These are phyloP conservation scores for Dione vanillae DNA, from an alignment of 2,888 invertebrate genomes.

Conservation along the genomic window DNA sequence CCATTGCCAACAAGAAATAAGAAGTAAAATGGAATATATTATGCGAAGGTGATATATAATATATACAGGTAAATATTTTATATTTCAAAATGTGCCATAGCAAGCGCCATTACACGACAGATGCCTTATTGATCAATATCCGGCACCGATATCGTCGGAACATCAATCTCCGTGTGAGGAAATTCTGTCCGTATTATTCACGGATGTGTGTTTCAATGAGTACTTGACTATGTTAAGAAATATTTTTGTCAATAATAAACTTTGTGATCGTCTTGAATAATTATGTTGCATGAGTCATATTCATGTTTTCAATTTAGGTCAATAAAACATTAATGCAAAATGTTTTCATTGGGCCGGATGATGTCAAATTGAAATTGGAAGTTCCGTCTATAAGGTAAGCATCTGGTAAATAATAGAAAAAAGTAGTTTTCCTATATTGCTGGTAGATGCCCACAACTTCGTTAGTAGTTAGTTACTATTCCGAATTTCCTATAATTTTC, in stretches of 20 bases:
- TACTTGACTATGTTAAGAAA: background rate
- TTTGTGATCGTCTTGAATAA: no score
- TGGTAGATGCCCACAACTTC: no score
- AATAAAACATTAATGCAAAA: constrained; percentile 31
- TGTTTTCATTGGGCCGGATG: constrained; percentile 36
- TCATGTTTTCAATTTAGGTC: constrained; percentile 26
- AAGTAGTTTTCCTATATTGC: no score
- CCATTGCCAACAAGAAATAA: no score
- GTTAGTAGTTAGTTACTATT: no score
- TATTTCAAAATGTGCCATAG: background rate
- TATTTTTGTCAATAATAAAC: no score
- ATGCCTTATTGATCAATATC: constrained; percentile 21
- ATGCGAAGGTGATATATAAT: no score
- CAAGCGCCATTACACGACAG: constrained; percentile 2
- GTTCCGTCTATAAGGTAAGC: constrained; percentile 1
- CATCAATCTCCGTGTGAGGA: constrained; percentile 22
- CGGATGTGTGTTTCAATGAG: background rate
- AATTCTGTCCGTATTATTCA: constrained; percentile 4
- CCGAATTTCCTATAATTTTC: no score
- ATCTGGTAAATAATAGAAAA: background rate
- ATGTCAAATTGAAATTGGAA: constrained; percentile 16
- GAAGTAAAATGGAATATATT: background rate
- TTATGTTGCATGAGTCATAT: constrained; percentile 12
- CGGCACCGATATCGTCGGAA: constrained; percentile 22
- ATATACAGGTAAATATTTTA: background rate